Conservation (phyloP, 2,113 vertebrate genomes). For the Cebidichthys violaceus region DNA sequence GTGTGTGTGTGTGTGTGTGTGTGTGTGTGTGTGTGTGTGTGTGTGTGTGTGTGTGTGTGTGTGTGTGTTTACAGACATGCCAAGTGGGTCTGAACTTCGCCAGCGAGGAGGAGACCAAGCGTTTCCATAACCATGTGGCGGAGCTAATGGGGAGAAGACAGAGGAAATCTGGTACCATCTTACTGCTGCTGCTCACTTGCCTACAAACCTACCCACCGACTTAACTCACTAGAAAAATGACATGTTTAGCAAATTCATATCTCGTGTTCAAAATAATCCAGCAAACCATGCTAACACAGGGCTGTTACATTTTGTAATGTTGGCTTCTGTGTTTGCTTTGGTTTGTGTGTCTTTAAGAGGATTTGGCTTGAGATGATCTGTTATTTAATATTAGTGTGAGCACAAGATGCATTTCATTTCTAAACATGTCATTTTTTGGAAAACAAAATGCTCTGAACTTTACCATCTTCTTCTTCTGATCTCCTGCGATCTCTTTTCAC, state of each 20-base stretch:
- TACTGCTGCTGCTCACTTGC: neutral
- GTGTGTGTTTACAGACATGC: conserved; percentile 83
- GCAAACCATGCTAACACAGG: neutral
- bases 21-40: conserved; percentile 24
- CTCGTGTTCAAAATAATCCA: conserved; percentile 19
- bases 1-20: conserved; percentile 18
- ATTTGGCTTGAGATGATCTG: neutral
- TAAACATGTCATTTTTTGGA: conserved; percentile 41
- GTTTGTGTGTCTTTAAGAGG: neutral
- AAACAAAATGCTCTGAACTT: neutral
- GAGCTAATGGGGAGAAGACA: conserved; percentile 88
- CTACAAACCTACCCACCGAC: neutral
- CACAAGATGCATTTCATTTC: conserved; percentile 12
- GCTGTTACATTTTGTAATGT: neutral
- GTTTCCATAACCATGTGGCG: conserved; percentile 83
- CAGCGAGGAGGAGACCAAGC: conserved; percentile 94
- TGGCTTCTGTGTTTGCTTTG: neutral
- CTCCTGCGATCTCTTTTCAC: neutral
- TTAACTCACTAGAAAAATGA: conserved; percentile 29
- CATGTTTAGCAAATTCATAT: conserved; percentile 26
- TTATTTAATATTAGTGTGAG: neutral
- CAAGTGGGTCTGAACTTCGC: conserved; percentile 98
- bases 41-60: conserved; percentile 23
- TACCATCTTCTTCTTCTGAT: conserved; percentile 17
- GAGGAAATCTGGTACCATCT: conserved; percentile 90